A percentile compares a stretch with the other conserved stretches of the same genome.
phyloP scores from a whole-genome alignment of 2,797 vertebrate species.

The Lepilemur ruficaudatus region DNA sequence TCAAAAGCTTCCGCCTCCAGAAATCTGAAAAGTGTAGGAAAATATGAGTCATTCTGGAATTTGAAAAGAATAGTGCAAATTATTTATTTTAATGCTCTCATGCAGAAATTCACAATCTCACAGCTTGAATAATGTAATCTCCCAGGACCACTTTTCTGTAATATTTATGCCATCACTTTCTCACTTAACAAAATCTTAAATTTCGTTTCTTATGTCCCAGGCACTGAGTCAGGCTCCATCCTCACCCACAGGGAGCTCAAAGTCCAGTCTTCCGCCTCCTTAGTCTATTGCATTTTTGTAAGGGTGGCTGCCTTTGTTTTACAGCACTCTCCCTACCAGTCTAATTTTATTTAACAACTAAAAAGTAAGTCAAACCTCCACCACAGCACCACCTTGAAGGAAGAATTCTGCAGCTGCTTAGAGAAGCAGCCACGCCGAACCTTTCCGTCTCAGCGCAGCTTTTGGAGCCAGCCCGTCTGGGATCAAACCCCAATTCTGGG shows the following conservation, averaged over 20 bases:
- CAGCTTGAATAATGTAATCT: neutral
- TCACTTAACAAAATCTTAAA: neutral
- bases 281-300: neutral
- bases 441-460: neutral
- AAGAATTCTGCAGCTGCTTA: no score
- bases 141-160: neutral
- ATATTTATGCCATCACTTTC: neutral
- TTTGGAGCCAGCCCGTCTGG: neutral
- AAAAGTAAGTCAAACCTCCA: neutral
- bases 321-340: no score
- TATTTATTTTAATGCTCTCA: neutral
- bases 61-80: neutral
- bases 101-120: neutral
- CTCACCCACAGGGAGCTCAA: rapidly evolving
- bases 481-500: neutral
- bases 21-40: neutral
- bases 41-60: neutral
- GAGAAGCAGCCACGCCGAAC: neutral
- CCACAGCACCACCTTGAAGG: neutral
- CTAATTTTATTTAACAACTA: neutral
- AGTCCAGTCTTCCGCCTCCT: no score
- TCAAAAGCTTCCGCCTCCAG: neutral
- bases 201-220: no score
- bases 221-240: neutral
- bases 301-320: neutral